Base-by-base conservation (phyloP, 2,888 invertebrate genomes). In the Cheilosia urbana region DNA sequence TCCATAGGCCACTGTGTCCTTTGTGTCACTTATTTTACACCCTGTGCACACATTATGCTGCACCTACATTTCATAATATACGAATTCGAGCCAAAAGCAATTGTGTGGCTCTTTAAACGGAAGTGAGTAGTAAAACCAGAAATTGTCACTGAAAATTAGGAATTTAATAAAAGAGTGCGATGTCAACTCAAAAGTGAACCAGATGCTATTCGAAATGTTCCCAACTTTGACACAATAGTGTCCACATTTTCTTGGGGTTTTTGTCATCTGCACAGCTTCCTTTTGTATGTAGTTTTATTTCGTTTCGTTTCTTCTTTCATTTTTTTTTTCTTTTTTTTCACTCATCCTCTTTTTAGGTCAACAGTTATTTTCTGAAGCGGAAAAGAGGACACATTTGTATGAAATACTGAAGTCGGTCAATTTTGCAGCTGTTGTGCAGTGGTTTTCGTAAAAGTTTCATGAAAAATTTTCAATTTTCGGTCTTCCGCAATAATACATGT, bases 381-480 rank as follows among this genome's bases (percentile, higher is more conserved):
- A 77, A 87, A 76, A 65, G 65, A 45, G 76, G 76, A 68, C 76
- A 76, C 62, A 77, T 77, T 82, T 77, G 76, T 42, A 49, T n/a
- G 62, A 66, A 72, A 72, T 42, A 57, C 62, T 60, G 19, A 76
- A 65, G 63, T 76, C 49, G 81, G 76, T 76, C 81, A 76, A 57
- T 65, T 71, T 81, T 65, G 76, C 76, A 65, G 76, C 68, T 75
- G 81, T 27, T 69, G 71, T 76, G 65, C 51, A 51, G 77, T 63
- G 53, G 66, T 37, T 77, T 62, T 57, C 45, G 66, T 66, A 66
- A 82, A 82, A 77, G 49, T 82, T 72, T 60, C 60, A 69, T 65
- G 62, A 69, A 81, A 72, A 53, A 62, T 80, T 53, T 62, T 68
- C 45, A 76, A 69, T 60, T 66, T 77, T 42, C 21, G 72, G 13